These are phyloP conservation scores for Pleuronectes platessa DNA, from an alignment of 2,113 vertebrate species.

Conservation along the genomic window DNA sequence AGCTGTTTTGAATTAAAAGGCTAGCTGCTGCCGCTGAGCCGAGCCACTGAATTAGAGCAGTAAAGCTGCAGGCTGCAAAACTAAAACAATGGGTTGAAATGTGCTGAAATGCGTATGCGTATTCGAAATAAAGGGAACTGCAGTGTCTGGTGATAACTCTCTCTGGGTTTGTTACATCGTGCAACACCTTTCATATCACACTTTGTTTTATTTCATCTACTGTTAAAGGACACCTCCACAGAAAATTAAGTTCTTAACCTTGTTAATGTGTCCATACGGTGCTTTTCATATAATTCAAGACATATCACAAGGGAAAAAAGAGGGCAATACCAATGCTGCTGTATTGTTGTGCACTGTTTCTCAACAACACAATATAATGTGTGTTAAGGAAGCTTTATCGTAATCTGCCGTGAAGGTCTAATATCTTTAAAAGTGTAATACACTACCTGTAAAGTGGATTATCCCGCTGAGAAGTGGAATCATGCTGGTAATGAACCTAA, in stretches of 20 bases:
- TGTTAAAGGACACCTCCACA: too few species aligned
- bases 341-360: background rate
- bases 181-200: too few species aligned
- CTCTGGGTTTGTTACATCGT: too few species aligned
- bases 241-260: too few species aligned
- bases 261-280: background rate
- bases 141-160: too few species aligned
- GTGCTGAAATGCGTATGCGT: too few species aligned
- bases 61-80: background rate
- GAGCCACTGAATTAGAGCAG: background rate
- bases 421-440: conserved; percentile 29
- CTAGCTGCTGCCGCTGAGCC: background rate
- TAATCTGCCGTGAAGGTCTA: background rate
- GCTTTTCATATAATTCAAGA: background rate
- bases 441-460: conserved; percentile 17
- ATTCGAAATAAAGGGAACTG: background rate
- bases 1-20: background rate
- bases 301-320: too few species aligned
- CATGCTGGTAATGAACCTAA: conserved; percentile 37
- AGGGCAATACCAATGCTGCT: background rate
- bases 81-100: background rate
- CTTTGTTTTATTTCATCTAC: too few species aligned
- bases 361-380: background rate
- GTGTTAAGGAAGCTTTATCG: background rate
- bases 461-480: conserved; percentile 31